phyloP scores from a whole-genome alignment of 2,113 vertebrate species.

The Panthera uncia region DNA sequence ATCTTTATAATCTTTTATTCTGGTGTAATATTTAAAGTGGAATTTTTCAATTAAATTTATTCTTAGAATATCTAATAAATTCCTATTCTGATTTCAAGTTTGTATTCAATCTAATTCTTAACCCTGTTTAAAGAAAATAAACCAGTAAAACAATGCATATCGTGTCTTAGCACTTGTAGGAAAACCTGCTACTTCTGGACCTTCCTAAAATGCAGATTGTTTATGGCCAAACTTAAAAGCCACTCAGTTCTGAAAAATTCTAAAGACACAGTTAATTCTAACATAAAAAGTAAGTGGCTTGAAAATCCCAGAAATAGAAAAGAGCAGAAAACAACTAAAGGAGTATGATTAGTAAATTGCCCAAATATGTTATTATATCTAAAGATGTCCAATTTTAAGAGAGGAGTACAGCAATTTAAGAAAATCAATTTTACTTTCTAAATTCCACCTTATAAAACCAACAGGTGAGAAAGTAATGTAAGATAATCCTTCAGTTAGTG shows the following conservation, averaged over 20 bases:
- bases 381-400: neutral
- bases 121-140: constrained; percentile 39
- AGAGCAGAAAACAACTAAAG: neutral
- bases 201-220: neutral
- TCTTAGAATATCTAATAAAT: constrained; percentile 4
- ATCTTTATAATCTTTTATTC: neutral
- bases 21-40: neutral
- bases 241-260: neutral
- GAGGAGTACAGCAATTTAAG: neutral
- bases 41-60: neutral
- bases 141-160: neutral
- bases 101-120: constrained; percentile 17
- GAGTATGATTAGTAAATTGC: neutral
- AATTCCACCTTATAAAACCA: constrained; percentile 21
- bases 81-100: constrained; percentile 12
- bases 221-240: neutral
- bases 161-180: neutral
- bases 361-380: neutral
- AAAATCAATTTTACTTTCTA: neutral
- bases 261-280: neutral
- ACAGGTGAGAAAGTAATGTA: neutral
- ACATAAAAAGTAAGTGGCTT: neutral
- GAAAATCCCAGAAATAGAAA: neutral
- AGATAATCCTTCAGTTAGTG: neutral
- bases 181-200: neutral